Conservation (phyloP, 2,797 vertebrate species). For the Intellagama lesueurii region DNA sequence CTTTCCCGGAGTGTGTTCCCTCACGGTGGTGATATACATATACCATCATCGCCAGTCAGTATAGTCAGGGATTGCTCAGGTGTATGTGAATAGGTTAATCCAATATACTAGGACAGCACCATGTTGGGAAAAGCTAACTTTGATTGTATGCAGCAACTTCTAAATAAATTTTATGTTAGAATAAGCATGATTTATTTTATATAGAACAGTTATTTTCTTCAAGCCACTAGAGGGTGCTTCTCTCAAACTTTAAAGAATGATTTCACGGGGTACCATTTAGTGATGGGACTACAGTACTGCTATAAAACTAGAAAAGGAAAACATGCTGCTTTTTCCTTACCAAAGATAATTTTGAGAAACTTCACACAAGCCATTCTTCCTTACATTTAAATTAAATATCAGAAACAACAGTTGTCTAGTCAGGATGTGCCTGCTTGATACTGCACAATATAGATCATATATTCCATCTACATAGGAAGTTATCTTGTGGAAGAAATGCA, state of each 20-base stretch:
- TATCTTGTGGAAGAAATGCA: background rate
- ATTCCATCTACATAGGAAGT: background rate
- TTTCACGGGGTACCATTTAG: background rate
- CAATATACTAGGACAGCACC: background rate
- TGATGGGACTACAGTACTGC: background rate
- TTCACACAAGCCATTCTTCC: background rate
- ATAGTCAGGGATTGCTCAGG: background rate
- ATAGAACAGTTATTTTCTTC: slow-evolving; percentile 19
- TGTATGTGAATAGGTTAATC: background rate
- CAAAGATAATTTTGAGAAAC: background rate
- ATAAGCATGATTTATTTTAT: background rate
- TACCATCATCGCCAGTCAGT: background rate
- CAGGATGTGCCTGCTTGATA: background rate
- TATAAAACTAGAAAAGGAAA: slow-evolving; percentile 20
- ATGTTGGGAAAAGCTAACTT: background rate
- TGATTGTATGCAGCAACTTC: background rate
- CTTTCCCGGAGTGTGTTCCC: background rate
- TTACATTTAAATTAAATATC: background rate
- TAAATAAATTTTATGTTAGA: background rate
- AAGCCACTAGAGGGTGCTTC: slow-evolving; percentile 18
- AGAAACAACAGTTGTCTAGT: background rate
- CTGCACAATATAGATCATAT: background rate
- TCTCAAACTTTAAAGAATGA: slow-evolving; percentile 17
- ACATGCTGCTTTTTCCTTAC: background rate
- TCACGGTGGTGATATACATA: background rate